Evolutionary conservation across 2,888 invertebrate species (phyloP).

Genomic region (Isoperla grammatica): DNA sequence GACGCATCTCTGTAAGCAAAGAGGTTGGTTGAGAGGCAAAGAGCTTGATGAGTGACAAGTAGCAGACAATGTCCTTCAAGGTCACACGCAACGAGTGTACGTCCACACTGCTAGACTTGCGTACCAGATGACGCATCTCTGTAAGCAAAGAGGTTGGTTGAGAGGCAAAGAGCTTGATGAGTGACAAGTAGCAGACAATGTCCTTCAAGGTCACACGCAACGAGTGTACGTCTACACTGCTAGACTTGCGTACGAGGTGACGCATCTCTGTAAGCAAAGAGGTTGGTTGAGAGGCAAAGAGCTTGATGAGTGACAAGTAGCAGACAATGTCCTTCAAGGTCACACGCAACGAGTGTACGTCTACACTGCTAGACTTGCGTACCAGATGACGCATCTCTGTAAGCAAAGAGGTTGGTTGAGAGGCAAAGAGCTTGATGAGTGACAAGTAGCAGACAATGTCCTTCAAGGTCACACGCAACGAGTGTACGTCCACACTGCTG

Average conservation of each 20-base stretch:
- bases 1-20: too few species aligned
- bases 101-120: slow-evolving; percentile 74
- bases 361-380: slow-evolving; percentile 71
- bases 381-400: slow-evolving; percentile 73
- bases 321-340: slow-evolving; percentile 93
- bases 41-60: slow-evolving; percentile 58
- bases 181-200: slow-evolving; percentile 91
- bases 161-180: too few species aligned
- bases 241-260: slow-evolving; percentile 62
- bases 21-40: too few species aligned
- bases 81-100: slow-evolving; percentile 75
- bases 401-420: too few species aligned
- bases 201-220: slow-evolving; percentile 85
- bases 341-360: slow-evolving; percentile 73
- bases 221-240: slow-evolving; percentile 72
- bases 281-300: slow-evolving; percentile 30
- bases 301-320: slow-evolving; percentile 66
- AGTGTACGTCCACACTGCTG: slow-evolving; percentile 73
- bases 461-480: slow-evolving; percentile 78
- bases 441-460: slow-evolving; percentile 96
- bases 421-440: too few species aligned
- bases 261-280: too few species aligned
- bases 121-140: slow-evolving; percentile 46
- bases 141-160: too few species aligned
- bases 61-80: slow-evolving; percentile 93